Evolutionary conservation across 2,113 vertebrate species (phyloP), one percentile per base, ranked within the genome.

Genomic region (Lynx canadensis): DNA sequence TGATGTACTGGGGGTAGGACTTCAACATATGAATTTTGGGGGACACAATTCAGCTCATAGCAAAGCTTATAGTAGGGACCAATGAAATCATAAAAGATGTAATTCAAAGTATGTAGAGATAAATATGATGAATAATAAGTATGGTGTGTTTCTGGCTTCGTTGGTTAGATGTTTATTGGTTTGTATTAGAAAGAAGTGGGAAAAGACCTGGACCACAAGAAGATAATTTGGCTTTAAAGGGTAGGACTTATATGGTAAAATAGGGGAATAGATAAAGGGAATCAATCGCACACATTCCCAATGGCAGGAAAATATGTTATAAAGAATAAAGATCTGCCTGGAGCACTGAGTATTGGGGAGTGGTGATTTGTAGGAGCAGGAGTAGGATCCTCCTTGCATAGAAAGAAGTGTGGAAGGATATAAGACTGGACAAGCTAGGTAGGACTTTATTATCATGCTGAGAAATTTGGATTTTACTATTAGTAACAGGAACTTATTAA

Each of bases 131-230:
- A 69, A 69, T 84, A 63, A 65, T 66, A 90, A 63, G 60, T 55
- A 5, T 0, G 11, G 4, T 63, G 25, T 33, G 66, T 76, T 69
- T 65, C 41, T 21, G 63, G 23, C 57, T 73, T 74, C 3, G 1
- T 92, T 97, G 13, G 4, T 80, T 94, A 76, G 66, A 81, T 65
- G 27, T 81, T 92, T 74, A n/a, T 36, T 88, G 45, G 31, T 94
- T 81, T 93, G 27, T 81, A n/a, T 84, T 60, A 68, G 7, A 68
- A 33, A 68, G 12, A 84, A 89, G 15, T 79, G 65, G 15, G 29
- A 23, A 73, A 52, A 31, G 18, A 91, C 21, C n/a, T 74, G 89
- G 27, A 13, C 36, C 27, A 41, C 29, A 94, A 63, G 31, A 89
- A 0, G 31, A 65, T 29, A 9, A 79, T 45, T 29, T 81, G 21